Conservation (phyloP, 2,797 vertebrate genomes). For the Uromys caudimaculatus region DNA sequence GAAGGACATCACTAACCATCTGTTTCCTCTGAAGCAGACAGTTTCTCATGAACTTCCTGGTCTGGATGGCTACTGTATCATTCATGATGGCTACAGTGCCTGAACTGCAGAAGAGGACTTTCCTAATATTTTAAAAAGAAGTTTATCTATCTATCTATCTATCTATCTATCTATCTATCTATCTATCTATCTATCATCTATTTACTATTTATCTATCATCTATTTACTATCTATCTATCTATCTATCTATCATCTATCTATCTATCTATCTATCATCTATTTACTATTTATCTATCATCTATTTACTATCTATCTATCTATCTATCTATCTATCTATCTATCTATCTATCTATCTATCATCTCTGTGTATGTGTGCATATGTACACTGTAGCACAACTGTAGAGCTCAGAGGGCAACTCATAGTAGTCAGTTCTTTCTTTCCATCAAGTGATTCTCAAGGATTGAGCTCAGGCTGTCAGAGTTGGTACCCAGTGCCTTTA, state of each 20-base stretch:
- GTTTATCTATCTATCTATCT: not conserved
- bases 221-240: not conserved
- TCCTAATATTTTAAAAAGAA: not conserved
- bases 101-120: not conserved
- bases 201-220: not conserved
- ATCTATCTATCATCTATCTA: not conserved
- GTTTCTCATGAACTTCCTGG: not conserved
- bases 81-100: not conserved
- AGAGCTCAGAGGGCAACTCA: not conserved
- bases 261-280: not conserved
- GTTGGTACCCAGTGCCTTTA: not conserved
- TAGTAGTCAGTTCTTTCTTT: not conserved
- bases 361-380: not conserved
- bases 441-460: not conserved
- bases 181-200: not conserved
- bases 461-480: not conserved
- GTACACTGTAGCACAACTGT: not conserved
- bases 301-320: not conserved
- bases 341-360: not conserved
- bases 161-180: not conserved
- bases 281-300: not conserved
- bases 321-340: not conserved
- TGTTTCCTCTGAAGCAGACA: not conserved
- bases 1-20: not conserved
- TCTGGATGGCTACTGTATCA: not conserved